A percentile compares a stretch with the other conserved stretches of the same genome.
Evolutionary conservation across 2,113 vertebrate genomes (phyloP).

Genomic region (Cynoglossus semilaevis): DNA sequence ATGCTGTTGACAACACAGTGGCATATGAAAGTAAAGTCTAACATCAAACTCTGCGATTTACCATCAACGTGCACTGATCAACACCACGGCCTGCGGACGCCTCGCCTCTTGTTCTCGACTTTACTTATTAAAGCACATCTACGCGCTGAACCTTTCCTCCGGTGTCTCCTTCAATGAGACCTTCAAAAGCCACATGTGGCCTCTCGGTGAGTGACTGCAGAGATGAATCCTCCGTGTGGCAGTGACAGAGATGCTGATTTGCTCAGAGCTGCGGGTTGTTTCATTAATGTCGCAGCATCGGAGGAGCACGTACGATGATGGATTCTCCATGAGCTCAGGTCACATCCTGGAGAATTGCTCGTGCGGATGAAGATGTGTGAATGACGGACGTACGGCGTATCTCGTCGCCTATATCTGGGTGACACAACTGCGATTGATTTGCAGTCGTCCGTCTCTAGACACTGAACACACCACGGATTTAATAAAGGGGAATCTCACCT

Average conservation of each 20-base stretch:
- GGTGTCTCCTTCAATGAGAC: slow-evolving; percentile 28
- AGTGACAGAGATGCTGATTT: slow-evolving; percentile 63
- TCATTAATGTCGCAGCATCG: slow-evolving; percentile 58
- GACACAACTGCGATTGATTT: slow-evolving; percentile 12
- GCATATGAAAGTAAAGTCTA: too few relatives aligned
- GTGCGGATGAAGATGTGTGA: slow-evolving; percentile 42
- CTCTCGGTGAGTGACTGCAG: slow-evolving; percentile 8
- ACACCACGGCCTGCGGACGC: neutral
- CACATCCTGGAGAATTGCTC: slow-evolving; percentile 25
- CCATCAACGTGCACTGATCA: neutral
- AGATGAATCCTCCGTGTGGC: slow-evolving; percentile 42
- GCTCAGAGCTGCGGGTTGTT: slow-evolving; percentile 64
- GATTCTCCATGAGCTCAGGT: slow-evolving; percentile 43
- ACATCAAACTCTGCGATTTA: neutral
- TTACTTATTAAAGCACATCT: neutral
- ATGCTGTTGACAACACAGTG: too few relatives aligned
- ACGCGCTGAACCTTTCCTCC: neutral
- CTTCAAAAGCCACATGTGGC: slow-evolving; percentile 28
- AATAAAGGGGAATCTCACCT: neutral
- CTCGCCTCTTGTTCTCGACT: neutral
- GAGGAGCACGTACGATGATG: slow-evolving; percentile 62
- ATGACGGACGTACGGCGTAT: slow-evolving; percentile 30
- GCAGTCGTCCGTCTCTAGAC: neutral
- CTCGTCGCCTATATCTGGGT: slow-evolving; percentile 6
- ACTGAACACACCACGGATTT: neutral